Evolutionary conservation across 2,797 vertebrate species (phyloP), one percentile per base, ranked within the genome.

Genomic region (Anguilla pacifica): DNA sequence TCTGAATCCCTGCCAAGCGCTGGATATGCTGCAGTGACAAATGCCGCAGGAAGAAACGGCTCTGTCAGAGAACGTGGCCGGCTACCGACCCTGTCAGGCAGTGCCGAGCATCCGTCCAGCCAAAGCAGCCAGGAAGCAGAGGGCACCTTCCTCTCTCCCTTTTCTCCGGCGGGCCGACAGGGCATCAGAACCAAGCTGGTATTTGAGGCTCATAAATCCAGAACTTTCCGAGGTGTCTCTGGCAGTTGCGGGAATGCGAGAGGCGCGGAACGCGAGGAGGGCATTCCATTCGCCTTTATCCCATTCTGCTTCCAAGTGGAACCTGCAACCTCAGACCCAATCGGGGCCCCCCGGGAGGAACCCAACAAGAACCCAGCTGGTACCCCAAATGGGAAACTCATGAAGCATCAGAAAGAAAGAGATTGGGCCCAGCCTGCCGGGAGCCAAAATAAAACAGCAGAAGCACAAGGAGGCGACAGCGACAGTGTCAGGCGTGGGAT

Each of bases 141-240:
- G 51, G 19, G 77, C 74, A 51, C 35, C 88, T 51, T 13, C 13
- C 11, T 43, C 53, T 55, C 22, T 81, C 59, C 46, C 53, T 86
- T 57, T 53, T 22, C 55, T 77, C 51, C n/a, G 74, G 22, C n/a
- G 49, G 74, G 28, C 39, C 1, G 9, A 22, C 22, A 0, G 11
- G 46, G 82, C 35, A 57, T 59, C 67, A 70, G 85, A 89, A 81
- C 72, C 15, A 17, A 89, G 86, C 31, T 61, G 83, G 83, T 87
- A 64, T 87, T 87, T 89, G 67, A 82, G 86, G 82, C 79, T 79
- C 39, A 87, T 87, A 87, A 87, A 85, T 87, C 87, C 86, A 86
- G 83, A 64, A 74, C 87, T 70, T 25, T 87, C 82, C 46, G 31
- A 35, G 67, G 67, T 77, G 84, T 87, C 51, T 53, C 25, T 22